phyloP scores from a whole-genome alignment of 2,113 vertebrate species.

The Tachuris rubrigastra region DNA sequence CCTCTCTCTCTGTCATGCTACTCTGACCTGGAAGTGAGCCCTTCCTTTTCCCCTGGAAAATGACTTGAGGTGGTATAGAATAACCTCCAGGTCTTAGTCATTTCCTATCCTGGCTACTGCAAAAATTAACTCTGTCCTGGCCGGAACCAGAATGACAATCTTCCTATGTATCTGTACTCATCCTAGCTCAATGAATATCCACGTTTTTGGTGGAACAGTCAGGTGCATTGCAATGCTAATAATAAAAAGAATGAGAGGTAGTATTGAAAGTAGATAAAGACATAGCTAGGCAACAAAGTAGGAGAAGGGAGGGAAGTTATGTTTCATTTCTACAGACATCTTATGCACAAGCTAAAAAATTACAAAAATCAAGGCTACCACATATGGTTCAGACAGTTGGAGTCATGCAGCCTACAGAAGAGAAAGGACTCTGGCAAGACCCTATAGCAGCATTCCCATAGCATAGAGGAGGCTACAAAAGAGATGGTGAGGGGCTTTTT shows the following conservation, averaged over 20 bases:
- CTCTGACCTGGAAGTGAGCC: accelerated
- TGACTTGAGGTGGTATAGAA: background rate
- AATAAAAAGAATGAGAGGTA: background rate
- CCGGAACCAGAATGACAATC: too few relatives aligned
- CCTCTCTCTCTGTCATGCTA: accelerated
- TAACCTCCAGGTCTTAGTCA: background rate
- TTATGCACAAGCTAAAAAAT: background rate
- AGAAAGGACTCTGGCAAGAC: background rate
- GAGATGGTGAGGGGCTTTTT: background rate
- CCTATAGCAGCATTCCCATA: background rate
- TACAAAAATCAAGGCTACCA: background rate
- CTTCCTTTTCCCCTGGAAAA: background rate
- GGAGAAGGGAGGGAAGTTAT: background rate
- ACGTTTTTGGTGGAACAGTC: background rate
- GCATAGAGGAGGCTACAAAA: background rate
- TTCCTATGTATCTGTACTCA: background rate
- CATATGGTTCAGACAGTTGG: background rate
- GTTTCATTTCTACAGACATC: background rate
- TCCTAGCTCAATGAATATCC: background rate
- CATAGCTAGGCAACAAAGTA: background rate
- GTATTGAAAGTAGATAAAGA: background rate
- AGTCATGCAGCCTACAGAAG: background rate
- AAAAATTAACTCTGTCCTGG: background rate
- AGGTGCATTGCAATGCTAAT: background rate
- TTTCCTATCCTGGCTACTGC: background rate